These are phyloP conservation scores for Symphodus melops DNA, from an alignment of 2,113 vertebrate species.

Conservation along the genomic window DNA sequence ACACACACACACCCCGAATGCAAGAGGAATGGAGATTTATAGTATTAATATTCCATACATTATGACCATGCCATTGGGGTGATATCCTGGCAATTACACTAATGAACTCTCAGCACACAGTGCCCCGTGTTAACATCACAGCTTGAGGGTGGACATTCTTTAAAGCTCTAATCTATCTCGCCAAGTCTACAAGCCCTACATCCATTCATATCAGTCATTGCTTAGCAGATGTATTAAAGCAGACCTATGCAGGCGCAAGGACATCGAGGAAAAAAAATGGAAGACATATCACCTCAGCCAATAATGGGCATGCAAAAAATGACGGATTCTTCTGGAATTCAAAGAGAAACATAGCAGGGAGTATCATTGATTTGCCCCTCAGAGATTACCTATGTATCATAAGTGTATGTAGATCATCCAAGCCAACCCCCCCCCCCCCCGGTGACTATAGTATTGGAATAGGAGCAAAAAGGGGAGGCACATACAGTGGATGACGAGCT, in stretches of 20 bases:
- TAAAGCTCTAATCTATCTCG: constrained; percentile 68
- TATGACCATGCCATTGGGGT: constrained; percentile 74
- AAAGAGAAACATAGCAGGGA: constrained; percentile 70
- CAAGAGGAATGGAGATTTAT: constrained; percentile 63
- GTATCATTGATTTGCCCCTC: constrained; percentile 73
- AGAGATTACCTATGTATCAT: constrained; percentile 77
- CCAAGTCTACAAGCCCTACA: constrained; percentile 38
- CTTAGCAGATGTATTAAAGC: constrained; percentile 51
- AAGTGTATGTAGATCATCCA: constrained; percentile 78
- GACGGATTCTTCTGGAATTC: constrained; percentile 70
- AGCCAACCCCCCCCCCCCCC: constrained; percentile 24
- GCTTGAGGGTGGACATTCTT: constrained; percentile 74
- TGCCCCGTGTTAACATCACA: constrained; percentile 74
- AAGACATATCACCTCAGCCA: constrained; percentile 72
- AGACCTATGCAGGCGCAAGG: constrained; percentile 64
- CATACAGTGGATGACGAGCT: constrained; percentile 77
- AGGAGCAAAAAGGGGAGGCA: constrained; percentile 66
- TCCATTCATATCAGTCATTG: constrained; percentile 67
- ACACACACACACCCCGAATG: no score
- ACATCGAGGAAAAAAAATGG: constrained; percentile 70
- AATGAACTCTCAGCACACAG: constrained; percentile 74
- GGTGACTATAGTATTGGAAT: constrained; percentile 59
- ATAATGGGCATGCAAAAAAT: constrained; percentile 73
- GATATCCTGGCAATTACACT: constrained; percentile 78
- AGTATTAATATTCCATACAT: constrained; percentile 75